Base-by-base conservation (phyloP, 2,888 invertebrate species). In the Phortica okadai region DNA sequence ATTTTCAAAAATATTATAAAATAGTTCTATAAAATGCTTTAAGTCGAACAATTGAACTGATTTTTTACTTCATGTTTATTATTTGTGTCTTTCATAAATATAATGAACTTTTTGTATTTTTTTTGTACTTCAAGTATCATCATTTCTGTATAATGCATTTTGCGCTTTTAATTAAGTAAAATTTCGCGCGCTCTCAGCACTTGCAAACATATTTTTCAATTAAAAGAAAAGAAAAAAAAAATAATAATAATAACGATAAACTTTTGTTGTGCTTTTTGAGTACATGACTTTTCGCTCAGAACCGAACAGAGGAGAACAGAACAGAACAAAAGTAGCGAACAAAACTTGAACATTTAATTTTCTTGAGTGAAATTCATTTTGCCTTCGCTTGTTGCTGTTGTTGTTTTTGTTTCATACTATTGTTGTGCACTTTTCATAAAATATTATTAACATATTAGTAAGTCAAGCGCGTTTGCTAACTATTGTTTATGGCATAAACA, bases 371-470 rank as follows among this genome's bases (percentile, higher is more conserved):
- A 64, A 25, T 59, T 59, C 16, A 21, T 59, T 59, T 21, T 58
- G 33, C 33, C 33, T 33, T 33, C 33, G 33, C 16, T 58, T 58
- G 58, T 16, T 59, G 59, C 2, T 16, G 59, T 59, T 59, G 59
- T 16, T 5, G 7, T 54, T 33, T 33, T 4, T 33, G 33, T 33
- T 33, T 5, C 4, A 2, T 33, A 33, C 33, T 62, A 58, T 58
- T 54, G 62, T 4, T 62, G 77, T 76, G 74, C 78, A 75, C 83
- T 83, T 87, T 79, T 76, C 77, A 80, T 79, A 78, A 83, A 82
- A 82, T 84, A 82, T 85, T 84, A 88, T 87, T 88, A 85, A 82
- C 82, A 85, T 82, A 85, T 85, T 85, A 85, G 87, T 83, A 85
- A 74, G 62, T 72, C 33, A 33, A 56, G 54, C 45, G 70, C 7